Percentiles rank a stretch among this genome's conserved stretches.
Evolutionary conservation across 2,797 vertebrate species (phyloP).

Genomic region (Mionectes olivaceus): DNA sequence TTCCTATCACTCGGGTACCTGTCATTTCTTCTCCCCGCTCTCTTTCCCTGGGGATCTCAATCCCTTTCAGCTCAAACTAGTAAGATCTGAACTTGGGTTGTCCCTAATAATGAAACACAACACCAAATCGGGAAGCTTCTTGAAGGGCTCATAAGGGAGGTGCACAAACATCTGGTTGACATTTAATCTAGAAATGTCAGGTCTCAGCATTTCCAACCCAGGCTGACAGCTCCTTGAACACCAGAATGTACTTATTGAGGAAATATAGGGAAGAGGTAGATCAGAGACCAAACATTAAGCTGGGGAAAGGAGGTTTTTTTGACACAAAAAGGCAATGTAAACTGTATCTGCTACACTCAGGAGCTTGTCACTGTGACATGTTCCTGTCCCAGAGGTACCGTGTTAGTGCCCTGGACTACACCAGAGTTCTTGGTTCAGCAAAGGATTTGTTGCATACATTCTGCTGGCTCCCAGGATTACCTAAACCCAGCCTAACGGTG

Average conservation of each 20-base stretch:
- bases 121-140: not conserved
- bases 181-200: constrained; percentile 68
- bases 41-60: not conserved
- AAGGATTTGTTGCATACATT: not conserved
- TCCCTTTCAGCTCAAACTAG: not conserved
- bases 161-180: constrained; percentile 54
- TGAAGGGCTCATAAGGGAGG: constrained; percentile 22
- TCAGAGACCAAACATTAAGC: constrained; percentile 33
- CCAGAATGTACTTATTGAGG: constrained; percentile 27
- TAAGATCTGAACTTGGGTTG: not conserved
- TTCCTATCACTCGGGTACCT: not conserved
- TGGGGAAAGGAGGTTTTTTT: not conserved
- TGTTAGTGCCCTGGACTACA: accelerated
- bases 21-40: not conserved
- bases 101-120: constrained; percentile 27
- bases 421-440: not conserved
- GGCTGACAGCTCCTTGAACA: constrained; percentile 51
- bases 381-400: not conserved
- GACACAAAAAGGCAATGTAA: not conserved
- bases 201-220: constrained; percentile 53
- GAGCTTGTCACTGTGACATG: accelerated
- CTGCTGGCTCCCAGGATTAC: not conserved
- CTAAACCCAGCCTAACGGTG: not conserved
- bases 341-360: accelerated
- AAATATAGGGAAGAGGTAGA: constrained; percentile 34